Evolutionary conservation across 1,140 invertebrate genomes (phyloP), one percentile per base, ranked within the genome.

Genomic region (Varroa destructor): DNA sequence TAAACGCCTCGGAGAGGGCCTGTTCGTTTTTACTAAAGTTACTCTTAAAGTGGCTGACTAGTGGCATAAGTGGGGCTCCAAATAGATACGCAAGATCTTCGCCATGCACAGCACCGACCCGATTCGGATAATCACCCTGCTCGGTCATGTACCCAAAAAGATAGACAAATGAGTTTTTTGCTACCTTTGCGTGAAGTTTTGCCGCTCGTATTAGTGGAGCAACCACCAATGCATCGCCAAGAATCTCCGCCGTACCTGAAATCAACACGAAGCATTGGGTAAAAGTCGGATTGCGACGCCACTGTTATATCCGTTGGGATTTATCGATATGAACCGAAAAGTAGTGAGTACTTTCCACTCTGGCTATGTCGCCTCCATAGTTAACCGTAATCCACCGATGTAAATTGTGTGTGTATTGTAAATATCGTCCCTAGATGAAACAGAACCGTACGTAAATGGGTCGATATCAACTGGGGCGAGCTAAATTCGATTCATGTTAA

Each of bases 61-160:
- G 61, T 6, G 84, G 84, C 57, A 87, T 76, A 56, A 97, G 79
- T 6, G 93, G 93, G 8, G 90, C 87, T 2, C 93, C 93, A 73
- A 97, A 87, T 43, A 95, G 83, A 77, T 93, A 97, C 0, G 91
- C 86, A 76, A 97, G 77, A 77, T 97, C 93, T 78, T 96, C 91
- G 0, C 93, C 93, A 75, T 88, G 86, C 6, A 93, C 85, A 73
- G 88, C 89, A 0, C 89, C 89, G 54, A 89, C 78, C 36, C 87
- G 81, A 85, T 87, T 81, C 25, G 75, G 77, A 64, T 86, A 87
- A 77, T 88, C 86, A 72, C 89, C 86, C 74, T 87, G 61, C 56
- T 84, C 80, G 0, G 85, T 85, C 74, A 87, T 86, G 77, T 89
- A 89, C 73, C 90, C 88, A 79, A 94, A 94, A 78, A 93, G 88